Base-by-base conservation (phyloP, 92 coral and sea anemone species). In the Blastomussa wellsi region DNA sequence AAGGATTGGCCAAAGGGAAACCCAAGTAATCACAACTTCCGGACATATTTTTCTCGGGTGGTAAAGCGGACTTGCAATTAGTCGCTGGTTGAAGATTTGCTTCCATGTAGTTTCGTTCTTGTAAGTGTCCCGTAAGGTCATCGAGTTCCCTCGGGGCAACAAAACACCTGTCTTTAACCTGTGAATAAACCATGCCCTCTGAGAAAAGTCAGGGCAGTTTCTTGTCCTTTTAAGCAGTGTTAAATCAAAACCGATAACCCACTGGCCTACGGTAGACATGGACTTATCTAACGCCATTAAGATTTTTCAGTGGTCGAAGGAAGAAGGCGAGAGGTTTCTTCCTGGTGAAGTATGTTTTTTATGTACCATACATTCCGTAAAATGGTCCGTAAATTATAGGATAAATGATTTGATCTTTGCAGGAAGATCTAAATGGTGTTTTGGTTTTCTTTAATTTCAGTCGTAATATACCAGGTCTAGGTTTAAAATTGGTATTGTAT, bases 81-180 rank as follows among this genome's bases (percentile, higher is more conserved):
- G n/a, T n/a, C n/a, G n/a, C n/a, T n/a, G n/a, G n/a, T n/a, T n/a
- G n/a, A n/a, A n/a, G n/a, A n/a, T n/a, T n/a, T n/a, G n/a, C n/a
- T n/a, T n/a, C n/a, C n/a, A n/a, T n/a, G n/a, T n/a, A n/a, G n/a
- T n/a, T n/a, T n/a, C n/a, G n/a, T n/a, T n/a, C n/a, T n/a, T n/a
- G n/a, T n/a, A n/a, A 8, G 70, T 78, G 55, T 22, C 52, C 17
- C 82, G 42, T 29, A 36, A 66, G 64, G 84, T 33, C 38, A 55
- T 33, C 0, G 7, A 10, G 33, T 48, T 36, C 24, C 77, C 32
- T 49, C 19, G 37, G 68, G 47, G 48, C 44, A 10, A 15, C 35
- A 0, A 17, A 55, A 22, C 62, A 83, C 86, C 86, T 83, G 86
- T 60, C 38, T 8, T 60, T 38, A 73, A 83, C 86, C 86, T 74